Evolutionary conservation across 37 sponge, comb jelly and placozoan genomes (phyloP).

Genomic region (Beroe ovata): DNA sequence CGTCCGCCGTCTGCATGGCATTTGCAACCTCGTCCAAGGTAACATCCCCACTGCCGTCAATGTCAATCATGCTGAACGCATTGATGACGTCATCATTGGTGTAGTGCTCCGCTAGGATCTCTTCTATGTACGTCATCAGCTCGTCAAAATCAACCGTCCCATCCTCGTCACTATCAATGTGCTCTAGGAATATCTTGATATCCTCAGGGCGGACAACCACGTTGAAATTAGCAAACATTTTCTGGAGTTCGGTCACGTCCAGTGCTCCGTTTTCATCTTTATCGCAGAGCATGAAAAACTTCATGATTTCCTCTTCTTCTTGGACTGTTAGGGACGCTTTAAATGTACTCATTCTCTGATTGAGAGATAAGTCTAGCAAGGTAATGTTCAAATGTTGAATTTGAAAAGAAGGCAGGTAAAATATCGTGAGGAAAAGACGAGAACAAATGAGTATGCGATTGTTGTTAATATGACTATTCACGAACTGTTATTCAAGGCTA

Average conservation of each 20-base stretch:
- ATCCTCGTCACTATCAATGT: conserved; percentile 19
- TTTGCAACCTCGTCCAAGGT: not conserved
- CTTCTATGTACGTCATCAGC: conserved; percentile 63
- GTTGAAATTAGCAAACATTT: conserved; percentile 39
- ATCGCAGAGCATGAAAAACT: conserved; percentile 8
- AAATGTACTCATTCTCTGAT: not conserved
- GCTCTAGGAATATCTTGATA: conserved; percentile 15
- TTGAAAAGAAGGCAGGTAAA: too few species aligned
- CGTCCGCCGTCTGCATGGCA: conserved; percentile 20
- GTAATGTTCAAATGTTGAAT: too few species aligned
- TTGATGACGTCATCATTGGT: not conserved
- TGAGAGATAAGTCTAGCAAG: too few species aligned
- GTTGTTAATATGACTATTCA: too few species aligned
- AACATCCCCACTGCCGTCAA: conserved; percentile 42
- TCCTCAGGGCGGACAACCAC: conserved; percentile 6
- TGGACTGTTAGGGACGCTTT: not conserved
- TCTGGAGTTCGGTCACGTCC: conserved; percentile 8
- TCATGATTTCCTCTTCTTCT: conserved; percentile 29
- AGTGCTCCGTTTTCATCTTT: conserved; percentile 14
- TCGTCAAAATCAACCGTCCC: conserved; percentile 57
- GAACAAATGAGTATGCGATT: too few species aligned
- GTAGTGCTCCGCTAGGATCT: conserved; percentile 29
- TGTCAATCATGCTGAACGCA: conserved; percentile 48
- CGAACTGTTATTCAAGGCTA: too few species aligned
- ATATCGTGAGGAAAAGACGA: too few species aligned